Evolutionary conservation across 2,113 vertebrate species (phyloP), one percentile per base, ranked within the genome.

Genomic region (Edolisoma coerulescens): DNA sequence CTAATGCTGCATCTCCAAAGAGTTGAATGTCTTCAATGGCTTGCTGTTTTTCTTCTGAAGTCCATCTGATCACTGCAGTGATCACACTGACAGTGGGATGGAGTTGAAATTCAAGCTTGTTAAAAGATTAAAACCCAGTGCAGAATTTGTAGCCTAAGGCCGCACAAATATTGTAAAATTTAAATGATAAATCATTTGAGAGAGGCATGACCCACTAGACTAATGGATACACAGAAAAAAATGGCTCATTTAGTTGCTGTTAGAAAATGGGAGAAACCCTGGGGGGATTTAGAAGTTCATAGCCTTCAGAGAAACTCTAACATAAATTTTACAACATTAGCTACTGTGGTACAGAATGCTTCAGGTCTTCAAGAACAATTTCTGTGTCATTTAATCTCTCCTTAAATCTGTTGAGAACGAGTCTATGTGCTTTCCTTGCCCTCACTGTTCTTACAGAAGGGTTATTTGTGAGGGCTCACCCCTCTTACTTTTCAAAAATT

Each of bases 131-230:
- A 97, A 94, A 85, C 47, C 24, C 32, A 81, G 76, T 45, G 64
- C 22, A 70, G 54, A 76, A 93, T 83, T 64, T 77, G 32, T 79
- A 76, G 88, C 88, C 61, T 61, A 67, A 67, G 59, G 88, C 74
- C 3, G 2, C 42, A 60, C 24, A 80, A 87, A 89, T 71, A 76
- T 33, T 94, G 47, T 87, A 80, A 94, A 90, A 77, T 89, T 57
- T 92, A 76, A 90, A 82, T 65, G 56, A 69, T 89, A 82, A 75
- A 95, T 88, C 15, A 56, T 96, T 89, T 85, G 70, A 91, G 86
- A 80, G 37, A 82, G 53, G 24, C 17, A 64, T 93, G 89, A 87
- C 52, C 47, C 42, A 26, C 28, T 68, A 78, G 59, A 65, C 73
- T 92, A 92, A 60, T 94, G 74, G 87, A 64, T 84, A 45, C 59